Conservation (phyloP, 2,888 invertebrate genomes). For the Eupithecia inturbata region DNA sequence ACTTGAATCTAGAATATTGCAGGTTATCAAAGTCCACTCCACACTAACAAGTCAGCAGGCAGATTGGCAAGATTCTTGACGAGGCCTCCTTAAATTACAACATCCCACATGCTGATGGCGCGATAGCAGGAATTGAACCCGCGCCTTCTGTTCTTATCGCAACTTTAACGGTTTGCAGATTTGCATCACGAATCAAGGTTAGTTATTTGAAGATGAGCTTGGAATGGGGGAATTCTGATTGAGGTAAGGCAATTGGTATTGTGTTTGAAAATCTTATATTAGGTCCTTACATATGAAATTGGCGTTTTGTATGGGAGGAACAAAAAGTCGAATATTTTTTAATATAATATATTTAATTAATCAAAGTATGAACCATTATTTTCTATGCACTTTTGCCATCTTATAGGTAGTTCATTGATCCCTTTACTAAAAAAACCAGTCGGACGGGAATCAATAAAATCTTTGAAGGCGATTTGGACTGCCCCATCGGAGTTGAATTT, state of each 20-base stretch:
- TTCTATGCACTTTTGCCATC: too few species aligned
- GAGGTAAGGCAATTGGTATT: neutral
- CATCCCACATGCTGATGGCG: constrained; percentile 9
- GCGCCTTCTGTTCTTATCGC: constrained; percentile 11
- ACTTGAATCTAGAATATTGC: neutral
- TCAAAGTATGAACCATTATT: too few species aligned
- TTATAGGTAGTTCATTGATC: too few species aligned
- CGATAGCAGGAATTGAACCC: constrained; percentile 19
- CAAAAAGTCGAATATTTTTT: too few species aligned
- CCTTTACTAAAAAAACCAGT: too few species aligned
- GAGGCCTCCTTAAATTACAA: constrained; percentile 10
- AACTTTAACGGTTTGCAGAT: neutral
- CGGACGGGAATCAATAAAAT: too few species aligned
- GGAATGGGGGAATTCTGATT: neutral
- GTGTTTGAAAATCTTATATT: neutral
- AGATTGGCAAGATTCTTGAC: constrained; percentile 1
- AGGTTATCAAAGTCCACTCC: neutral
- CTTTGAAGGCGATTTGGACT: too few species aligned
- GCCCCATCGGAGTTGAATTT: too few species aligned
- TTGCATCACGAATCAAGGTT: neutral
- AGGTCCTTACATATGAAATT: too few species aligned
- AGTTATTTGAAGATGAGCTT: neutral
- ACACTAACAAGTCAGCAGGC: neutral
- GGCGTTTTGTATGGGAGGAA: too few species aligned
- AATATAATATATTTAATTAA: too few species aligned